phyloP scores from a whole-genome alignment of 2,113 vertebrate genomes.

The Clinocottus analis region DNA sequence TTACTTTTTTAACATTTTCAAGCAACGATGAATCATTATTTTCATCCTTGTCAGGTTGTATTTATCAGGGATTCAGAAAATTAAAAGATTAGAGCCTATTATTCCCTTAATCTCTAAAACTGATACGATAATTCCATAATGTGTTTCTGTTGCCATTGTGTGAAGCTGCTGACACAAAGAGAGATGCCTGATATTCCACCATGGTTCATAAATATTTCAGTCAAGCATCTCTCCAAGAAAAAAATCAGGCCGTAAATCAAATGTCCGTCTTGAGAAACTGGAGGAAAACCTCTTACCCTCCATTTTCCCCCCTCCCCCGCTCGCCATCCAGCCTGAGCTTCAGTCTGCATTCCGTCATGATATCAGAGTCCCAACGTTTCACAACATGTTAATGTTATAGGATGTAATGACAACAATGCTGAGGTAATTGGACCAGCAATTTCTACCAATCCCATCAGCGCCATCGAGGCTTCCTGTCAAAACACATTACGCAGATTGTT shows the following conservation, averaged over 20 bases:
- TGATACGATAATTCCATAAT: not conserved
- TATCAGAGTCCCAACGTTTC: not conserved
- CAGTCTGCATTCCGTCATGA: not conserved
- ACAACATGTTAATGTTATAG: not conserved
- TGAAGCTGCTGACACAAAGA: slow-evolving; percentile 14
- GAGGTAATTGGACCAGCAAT: not conserved
- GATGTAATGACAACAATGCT: not conserved
- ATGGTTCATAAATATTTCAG: slow-evolving; percentile 15
- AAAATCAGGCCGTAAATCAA: not conserved
- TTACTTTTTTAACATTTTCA: not conserved
- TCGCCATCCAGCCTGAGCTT: not conserved
- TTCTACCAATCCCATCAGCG: not conserved
- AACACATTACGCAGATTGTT: not conserved
- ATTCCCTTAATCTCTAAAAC: slow-evolving; percentile 3
- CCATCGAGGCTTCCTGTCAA: not conserved
- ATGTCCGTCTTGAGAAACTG: not conserved
- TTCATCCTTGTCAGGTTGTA: not conserved
- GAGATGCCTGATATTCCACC: slow-evolving; percentile 16
- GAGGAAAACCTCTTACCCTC: slow-evolving; percentile 1
- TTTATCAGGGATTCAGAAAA: not conserved
- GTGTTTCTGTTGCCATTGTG: slow-evolving; percentile 11
- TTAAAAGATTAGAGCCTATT: not conserved
- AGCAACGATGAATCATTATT: not conserved
- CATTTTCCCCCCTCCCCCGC: not conserved
- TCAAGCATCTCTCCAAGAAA: slow-evolving; percentile 1